Evolutionary conservation across 1,140 invertebrate genomes (phyloP), one percentile per base, ranked within the genome.

Genomic region (Whitmania pigra): DNA sequence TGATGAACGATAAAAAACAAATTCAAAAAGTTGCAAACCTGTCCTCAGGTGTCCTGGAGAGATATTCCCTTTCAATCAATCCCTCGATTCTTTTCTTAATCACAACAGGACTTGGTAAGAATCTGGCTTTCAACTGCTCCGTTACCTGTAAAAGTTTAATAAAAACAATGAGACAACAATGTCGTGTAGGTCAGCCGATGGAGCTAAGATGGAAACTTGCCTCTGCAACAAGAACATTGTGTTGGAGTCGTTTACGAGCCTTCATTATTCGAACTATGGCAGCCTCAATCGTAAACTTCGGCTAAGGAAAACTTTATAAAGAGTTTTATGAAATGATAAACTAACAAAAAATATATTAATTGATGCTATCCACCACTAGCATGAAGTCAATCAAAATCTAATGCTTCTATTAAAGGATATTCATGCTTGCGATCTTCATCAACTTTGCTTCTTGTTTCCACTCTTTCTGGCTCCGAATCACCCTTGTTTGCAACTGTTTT

Each of bases 241-340:
- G 84, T 71, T 81, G 76, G 87, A 99, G 89, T 78, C 89, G 88
- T 86, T 97, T 97, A 71, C 96, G 87, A 31, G 93, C 92, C 85
- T 99, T 99, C 97, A 99, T 99, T 78, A 99, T 97, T 78, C 97
- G 88, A 67, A 99, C 97, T 79, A 99, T 97, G 55, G 96, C 95
- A 55, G 97, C 97, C 86, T 99, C 96, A 75, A 99, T 99, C 85
- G 78, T 81, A 73, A 66, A 31, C 9, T 72, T 53, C 22, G 25
- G 25, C 67, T 49, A 68, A 68, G 67, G 67, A 49, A 49, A 49
- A 11, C 15, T 17, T 49, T 17, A 13, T 49, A 49, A 49, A 49
- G 15, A 7, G 43, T 49, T 49, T 49, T 17, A 13, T 63, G 22
- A 11, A 63, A 63, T 63, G 15, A 63, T 18, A 63, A 63, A 63